Evolutionary conservation across 2,797 vertebrate species (phyloP).

Genomic region (Tragelaphus eurycerus): DNA sequence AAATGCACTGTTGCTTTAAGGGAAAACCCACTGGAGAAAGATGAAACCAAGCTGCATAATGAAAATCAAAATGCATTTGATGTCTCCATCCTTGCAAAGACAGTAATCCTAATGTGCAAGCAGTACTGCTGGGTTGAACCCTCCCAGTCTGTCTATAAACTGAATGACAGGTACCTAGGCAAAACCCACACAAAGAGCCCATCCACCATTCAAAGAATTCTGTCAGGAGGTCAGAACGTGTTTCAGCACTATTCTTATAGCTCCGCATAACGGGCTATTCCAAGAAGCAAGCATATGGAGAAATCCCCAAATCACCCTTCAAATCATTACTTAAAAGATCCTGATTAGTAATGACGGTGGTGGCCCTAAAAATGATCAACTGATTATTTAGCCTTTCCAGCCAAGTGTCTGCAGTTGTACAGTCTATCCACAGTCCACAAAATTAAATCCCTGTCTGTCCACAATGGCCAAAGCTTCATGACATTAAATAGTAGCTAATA

Average conservation of each 20-base stretch:
- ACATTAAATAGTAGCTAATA: not conserved
- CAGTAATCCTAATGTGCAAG: conserved; percentile 73
- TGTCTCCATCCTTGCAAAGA: conserved; percentile 75
- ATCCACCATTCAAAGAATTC: not conserved
- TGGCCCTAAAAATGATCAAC: not conserved
- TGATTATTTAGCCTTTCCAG: conserved; percentile 11
- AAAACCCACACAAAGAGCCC: not conserved
- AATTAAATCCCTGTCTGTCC: conserved; percentile 35
- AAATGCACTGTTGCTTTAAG: conserved; percentile 70
- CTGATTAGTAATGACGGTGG: not conserved
- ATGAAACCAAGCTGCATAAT: conserved; percentile 75
- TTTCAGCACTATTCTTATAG: not conserved
- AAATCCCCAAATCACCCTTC: not conserved
- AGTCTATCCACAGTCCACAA: conserved; percentile 25
- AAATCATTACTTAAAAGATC: not conserved
- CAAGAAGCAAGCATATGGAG: not conserved
- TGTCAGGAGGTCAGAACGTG: not conserved
- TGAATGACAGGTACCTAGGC: not conserved
- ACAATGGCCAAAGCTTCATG: conserved; percentile 33
- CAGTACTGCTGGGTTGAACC: conserved; percentile 42
- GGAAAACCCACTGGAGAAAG: conserved; percentile 74
- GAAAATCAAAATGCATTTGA: conserved; percentile 76
- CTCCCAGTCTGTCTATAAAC: not conserved
- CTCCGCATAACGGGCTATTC: not conserved
- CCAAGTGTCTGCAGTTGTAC: not conserved